Evolutionary conservation across 30 jellyfish, hydroid and myxozoan species (phyloP).

Genomic region (Hydractinia symbiolongicarpus): DNA sequence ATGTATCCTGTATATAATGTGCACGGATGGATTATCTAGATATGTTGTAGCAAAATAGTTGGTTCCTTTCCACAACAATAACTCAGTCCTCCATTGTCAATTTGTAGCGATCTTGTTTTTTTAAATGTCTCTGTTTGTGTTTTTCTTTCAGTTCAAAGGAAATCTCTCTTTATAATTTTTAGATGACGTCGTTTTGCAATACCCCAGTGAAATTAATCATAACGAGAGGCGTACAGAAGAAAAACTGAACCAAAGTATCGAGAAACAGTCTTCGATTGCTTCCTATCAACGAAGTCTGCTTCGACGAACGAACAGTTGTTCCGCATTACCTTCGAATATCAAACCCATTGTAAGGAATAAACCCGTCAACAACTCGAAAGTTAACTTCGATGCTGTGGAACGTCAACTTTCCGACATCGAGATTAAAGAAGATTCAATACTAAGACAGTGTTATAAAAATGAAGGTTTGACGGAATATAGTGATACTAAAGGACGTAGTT

Average conservation of each 20-base stretch:
- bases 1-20: too few species aligned
- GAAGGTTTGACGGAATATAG: conserved; percentile 11
- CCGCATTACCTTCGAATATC: conserved; percentile 29
- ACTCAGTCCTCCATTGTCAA: too few species aligned
- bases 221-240: too few species aligned
- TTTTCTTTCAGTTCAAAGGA: too few species aligned
- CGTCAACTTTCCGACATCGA: background rate
- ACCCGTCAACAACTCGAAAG: background rate
- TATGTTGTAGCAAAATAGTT: too few species aligned
- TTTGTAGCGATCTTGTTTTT: too few species aligned
- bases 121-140: too few species aligned
- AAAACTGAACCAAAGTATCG: background rate
- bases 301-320: conserved; percentile 15
- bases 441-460: conserved; percentile 14
- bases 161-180: too few species aligned
- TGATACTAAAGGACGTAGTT: conserved; percentile 6
- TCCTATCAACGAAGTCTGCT: conserved; percentile 7
- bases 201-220: too few species aligned
- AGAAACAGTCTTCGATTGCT: background rate
- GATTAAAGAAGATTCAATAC: conserved; percentile 8
- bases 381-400: background rate
- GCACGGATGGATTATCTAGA: too few species aligned
- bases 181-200: too few species aligned
- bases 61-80: too few species aligned
- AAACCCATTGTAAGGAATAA: background rate